Evolutionary conservation across 2,797 vertebrate genomes (phyloP).

Genomic region (Graptemys geographica): DNA sequence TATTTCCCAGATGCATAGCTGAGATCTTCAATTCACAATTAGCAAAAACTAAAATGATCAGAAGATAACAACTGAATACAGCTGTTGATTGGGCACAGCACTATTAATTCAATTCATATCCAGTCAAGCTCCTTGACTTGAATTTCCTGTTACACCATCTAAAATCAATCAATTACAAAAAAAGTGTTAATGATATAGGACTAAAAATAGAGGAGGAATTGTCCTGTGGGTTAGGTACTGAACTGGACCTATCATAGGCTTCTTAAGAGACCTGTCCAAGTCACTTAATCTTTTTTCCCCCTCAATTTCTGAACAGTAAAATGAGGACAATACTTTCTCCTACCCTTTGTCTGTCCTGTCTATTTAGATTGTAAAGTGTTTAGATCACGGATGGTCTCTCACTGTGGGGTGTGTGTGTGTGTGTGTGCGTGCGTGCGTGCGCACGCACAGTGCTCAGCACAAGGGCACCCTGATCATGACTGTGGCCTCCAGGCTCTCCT

Average conservation of each 20-base stretch:
- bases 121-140: background rate
- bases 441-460: background rate
- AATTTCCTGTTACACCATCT: background rate
- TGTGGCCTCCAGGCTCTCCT: background rate
- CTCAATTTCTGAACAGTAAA: background rate
- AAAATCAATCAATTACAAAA: background rate
- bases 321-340: background rate
- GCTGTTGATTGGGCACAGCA: background rate
- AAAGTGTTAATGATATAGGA: background rate
- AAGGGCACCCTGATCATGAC: background rate
- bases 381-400: background rate
- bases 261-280: background rate
- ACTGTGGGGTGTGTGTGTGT: background rate
- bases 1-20: background rate
- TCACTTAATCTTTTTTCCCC: background rate
- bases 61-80: background rate
- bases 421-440: too few species aligned
- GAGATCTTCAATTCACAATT: background rate
- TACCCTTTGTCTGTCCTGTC: background rate
- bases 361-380: background rate
- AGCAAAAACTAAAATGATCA: background rate
- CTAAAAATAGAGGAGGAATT: background rate
- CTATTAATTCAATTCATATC: background rate
- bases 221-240: background rate
- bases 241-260: background rate